Conservation (phyloP, 2,888 invertebrate genomes). For the Deilephila porcellus region DNA sequence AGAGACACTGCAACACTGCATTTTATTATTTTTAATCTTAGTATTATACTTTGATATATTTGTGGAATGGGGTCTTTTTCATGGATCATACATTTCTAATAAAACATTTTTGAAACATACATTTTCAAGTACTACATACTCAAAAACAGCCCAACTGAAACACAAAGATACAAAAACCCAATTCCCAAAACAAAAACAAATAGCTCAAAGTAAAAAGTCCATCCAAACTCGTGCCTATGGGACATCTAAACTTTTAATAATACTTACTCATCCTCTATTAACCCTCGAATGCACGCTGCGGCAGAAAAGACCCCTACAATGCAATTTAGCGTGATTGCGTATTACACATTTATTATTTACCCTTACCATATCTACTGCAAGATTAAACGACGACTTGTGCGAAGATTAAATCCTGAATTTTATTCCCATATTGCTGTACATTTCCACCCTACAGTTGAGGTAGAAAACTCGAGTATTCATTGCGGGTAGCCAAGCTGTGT, state of each 20-base stretch:
- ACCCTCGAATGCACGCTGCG: conserved; percentile 41
- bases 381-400: conserved; percentile 80
- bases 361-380: conserved; percentile 77
- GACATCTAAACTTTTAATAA: conserved; percentile 28
- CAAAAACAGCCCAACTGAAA: neutral
- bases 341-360: conserved; percentile 80
- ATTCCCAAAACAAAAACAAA: neutral
- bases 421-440: conserved; percentile 79
- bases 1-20: no score
- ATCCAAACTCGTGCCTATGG: conserved; percentile 10
- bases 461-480: conserved; percentile 81
- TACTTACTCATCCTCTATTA: conserved; percentile 15
- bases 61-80: no score
- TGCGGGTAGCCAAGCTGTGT: conserved; percentile 73
- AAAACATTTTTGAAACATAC: no score
- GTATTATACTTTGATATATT: no score
- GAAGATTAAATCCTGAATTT: conserved; percentile 83
- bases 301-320: conserved; percentile 55
- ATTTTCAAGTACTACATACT: neutral
- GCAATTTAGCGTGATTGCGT: conserved; percentile 75
- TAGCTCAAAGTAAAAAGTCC: conserved; percentile 16
- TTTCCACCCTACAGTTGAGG: conserved; percentile 76
- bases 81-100: no score
- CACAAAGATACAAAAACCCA: neutral
- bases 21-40: no score